Evolutionary conservation across 2,888 invertebrate species (phyloP), one percentile per base, ranked within the genome.

Genomic region (Patella ulyssiponensis): DNA sequence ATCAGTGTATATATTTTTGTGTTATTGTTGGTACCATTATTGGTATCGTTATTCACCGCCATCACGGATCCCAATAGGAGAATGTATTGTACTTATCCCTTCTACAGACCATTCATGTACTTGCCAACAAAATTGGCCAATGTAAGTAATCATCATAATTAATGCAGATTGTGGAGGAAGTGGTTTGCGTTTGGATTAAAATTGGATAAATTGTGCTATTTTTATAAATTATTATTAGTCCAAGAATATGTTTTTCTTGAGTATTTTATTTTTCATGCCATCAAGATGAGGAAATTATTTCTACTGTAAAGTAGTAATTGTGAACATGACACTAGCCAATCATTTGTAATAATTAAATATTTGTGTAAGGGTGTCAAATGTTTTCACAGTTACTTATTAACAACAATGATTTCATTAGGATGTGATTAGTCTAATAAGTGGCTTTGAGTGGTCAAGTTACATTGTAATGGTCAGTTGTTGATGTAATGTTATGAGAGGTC

Each of bases 31-130:
- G 64, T 64, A 64, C 64, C 64, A 64, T 9, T 64, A 12, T 64
- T 64, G 64, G 64, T 64, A 64, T 23, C 64, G 23, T 23, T 64
- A 44, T 44, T 51, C n/a, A 73, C 69, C 52, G 12, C 71, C 74
- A 77, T 14, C 44, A 80, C 76, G 69, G 76, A 80, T 74, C 77
- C 76, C 51, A 73, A 86, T n/a, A 58, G 84, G 73, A 83, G 83
- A 75, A 86, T 87, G 86, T 87, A 86, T 74, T 85, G 85, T 71
- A 81, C 86, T 17, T 86, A 86, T 74, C 85, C 87, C 1, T 77
- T 84, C 14, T 86, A 87, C 70, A 79, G 85, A 44, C 86, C 86
- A 4, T 81, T 86, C 23, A 85, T 87, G 86, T 86, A 86, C 73
- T 78, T 86, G 64, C 87, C 87, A 0, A 82, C 87, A 0, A 87